phyloP scores from a whole-genome alignment of 2,797 vertebrate genomes.

The Helarctos malayanus region DNA sequence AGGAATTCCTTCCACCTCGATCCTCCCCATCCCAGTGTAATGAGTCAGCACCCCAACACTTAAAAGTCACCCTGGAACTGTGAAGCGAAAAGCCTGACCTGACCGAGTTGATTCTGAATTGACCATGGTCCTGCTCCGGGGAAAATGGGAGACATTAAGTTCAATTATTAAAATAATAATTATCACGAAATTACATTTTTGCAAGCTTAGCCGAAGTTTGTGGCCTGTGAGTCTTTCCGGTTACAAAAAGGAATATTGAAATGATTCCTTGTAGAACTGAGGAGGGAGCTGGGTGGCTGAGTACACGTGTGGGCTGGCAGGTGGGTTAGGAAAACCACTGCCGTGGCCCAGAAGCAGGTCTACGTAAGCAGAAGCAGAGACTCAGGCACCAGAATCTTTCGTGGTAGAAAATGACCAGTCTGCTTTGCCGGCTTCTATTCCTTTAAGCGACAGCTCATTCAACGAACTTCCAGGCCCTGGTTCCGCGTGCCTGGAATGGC shows the following conservation, averaged over 20 bases:
- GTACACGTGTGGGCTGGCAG: not conserved
- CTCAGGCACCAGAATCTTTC: no score
- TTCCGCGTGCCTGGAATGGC: not conserved
- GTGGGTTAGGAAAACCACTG: accelerated
- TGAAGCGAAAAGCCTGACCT: not conserved
- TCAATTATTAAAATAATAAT: not conserved
- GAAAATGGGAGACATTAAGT: not conserved
- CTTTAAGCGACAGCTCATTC: not conserved
- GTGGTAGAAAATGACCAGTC: not conserved
- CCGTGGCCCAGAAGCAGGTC: not conserved
- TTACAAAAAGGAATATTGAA: not conserved
- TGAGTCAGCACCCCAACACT: not conserved
- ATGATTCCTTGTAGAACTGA: not conserved
- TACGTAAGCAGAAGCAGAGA: accelerated
- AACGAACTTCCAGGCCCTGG: not conserved
- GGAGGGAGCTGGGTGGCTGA: not conserved
- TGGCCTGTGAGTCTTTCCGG: not conserved
- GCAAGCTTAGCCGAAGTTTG: not conserved
- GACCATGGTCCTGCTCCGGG: not conserved
- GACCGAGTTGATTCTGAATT: not conserved
- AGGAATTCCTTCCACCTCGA: not conserved
- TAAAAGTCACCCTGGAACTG: not conserved
- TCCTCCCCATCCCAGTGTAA: not conserved
- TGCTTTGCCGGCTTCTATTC: not conserved
- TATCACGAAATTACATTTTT: not conserved